These are phyloP conservation scores for Chlorodrepanis virens DNA, from an alignment of 2,113 vertebrate species.

Conservation along the genomic window DNA sequence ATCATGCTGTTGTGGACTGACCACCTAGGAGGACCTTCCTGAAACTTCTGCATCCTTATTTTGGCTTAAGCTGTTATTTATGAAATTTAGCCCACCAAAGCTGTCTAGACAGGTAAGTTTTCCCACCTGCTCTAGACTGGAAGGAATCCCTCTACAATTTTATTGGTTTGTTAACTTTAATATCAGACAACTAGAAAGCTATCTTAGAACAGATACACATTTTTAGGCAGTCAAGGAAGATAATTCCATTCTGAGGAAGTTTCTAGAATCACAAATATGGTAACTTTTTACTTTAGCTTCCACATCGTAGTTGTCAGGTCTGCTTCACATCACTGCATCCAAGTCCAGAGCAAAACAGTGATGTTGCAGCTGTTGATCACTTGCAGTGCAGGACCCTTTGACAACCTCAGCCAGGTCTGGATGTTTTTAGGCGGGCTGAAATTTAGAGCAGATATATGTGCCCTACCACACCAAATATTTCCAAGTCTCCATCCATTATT, in stretches of 20 bases:
- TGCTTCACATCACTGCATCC: background rate
- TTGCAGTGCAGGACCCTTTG: background rate
- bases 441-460: background rate
- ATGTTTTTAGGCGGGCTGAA: background rate
- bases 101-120: background rate
- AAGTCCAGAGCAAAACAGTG: background rate
- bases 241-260: background rate
- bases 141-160: background rate
- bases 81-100: background rate
- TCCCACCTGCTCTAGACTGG: background rate
- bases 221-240: background rate
- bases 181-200: background rate
- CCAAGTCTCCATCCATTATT: background rate
- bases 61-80: background rate
- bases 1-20: background rate
- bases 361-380: background rate
- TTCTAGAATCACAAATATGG: background rate
- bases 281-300: background rate
- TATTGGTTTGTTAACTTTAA: background rate
- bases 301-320: background rate
- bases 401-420: background rate
- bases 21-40: accelerated
- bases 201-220: background rate
- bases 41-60: background rate
- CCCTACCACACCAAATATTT: background rate